phyloP scores from a whole-genome alignment of 2,797 vertebrate genomes.

The Geotria australis region DNA sequence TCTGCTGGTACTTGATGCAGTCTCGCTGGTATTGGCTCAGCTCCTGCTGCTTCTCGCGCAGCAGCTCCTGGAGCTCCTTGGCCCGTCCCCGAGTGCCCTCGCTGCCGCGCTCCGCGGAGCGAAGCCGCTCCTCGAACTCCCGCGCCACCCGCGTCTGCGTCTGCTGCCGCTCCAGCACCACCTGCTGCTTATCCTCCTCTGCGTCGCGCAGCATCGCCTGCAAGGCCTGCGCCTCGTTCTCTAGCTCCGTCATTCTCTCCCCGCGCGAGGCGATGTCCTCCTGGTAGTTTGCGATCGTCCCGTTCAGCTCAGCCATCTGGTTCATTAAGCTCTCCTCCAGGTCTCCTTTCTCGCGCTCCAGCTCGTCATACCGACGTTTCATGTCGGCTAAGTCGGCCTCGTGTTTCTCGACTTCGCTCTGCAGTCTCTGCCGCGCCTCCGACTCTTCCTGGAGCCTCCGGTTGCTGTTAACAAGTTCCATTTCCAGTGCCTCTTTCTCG shows the following conservation, averaged over 20 bases:
- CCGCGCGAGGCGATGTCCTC: slow-evolving; percentile 42
- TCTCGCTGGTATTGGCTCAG: slow-evolving; percentile 68
- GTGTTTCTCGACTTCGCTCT: background rate
- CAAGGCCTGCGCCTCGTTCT: slow-evolving; percentile 19
- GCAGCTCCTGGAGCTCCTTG: slow-evolving; percentile 62
- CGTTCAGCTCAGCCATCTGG: slow-evolving; percentile 87
- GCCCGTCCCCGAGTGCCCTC: slow-evolving; percentile 29
- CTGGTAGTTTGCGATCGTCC: slow-evolving; percentile 79
- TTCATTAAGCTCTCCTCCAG: slow-evolving; percentile 91
- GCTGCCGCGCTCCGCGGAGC: slow-evolving; percentile 24
- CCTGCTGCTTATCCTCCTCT: slow-evolving; percentile 54
- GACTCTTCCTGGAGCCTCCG: slow-evolving; percentile 12
- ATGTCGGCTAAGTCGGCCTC: background rate
- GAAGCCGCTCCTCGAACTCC: slow-evolving; percentile 45
- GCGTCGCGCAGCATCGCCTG: slow-evolving; percentile 19
- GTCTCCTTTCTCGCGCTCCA: slow-evolving; percentile 43
- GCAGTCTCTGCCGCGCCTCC: slow-evolving; percentile 7
- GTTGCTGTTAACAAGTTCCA: slow-evolving; percentile 21
- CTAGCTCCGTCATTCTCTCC: slow-evolving; percentile 13
- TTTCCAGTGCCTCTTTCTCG: slow-evolving; percentile 11
- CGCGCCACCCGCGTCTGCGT: slow-evolving; percentile 27
- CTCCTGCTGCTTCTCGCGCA: slow-evolving; percentile 77
- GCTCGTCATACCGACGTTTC: no score
- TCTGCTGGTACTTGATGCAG: slow-evolving; percentile 62
- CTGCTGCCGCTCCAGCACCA: slow-evolving; percentile 27